Conservation (phyloP, 1,140 invertebrate genomes). For the Drosophila parabipectinata region DNA sequence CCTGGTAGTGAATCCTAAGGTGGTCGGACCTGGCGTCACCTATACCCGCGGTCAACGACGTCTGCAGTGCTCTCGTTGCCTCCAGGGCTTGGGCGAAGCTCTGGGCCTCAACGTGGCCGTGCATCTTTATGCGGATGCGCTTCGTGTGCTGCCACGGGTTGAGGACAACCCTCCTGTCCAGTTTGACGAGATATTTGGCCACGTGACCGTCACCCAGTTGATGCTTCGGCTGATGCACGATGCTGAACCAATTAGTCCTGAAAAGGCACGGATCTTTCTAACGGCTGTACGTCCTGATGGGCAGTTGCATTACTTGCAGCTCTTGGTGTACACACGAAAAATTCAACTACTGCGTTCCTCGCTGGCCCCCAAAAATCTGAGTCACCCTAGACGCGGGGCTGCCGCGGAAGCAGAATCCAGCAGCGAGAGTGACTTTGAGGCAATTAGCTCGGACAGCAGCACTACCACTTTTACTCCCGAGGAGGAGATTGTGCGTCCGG, state of each 20-base stretch:
- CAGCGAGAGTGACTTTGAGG: slow-evolving; percentile 5
- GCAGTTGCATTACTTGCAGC: slow-evolving; percentile 37
- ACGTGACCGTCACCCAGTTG: slow-evolving; percentile 39
- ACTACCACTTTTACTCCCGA: neutral
- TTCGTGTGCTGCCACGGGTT: slow-evolving; percentile 12
- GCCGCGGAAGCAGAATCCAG: neutral
- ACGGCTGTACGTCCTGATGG: slow-evolving; percentile 52
- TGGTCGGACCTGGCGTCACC: slow-evolving; percentile 3
- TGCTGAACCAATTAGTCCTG: slow-evolving; percentile 10
- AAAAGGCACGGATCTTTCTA: slow-evolving; percentile 33
- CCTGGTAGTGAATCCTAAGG: slow-evolving; percentile 18
- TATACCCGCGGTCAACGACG: neutral
- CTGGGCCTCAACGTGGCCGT: slow-evolving; percentile 18
- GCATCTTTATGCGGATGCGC: slow-evolving; percentile 37
- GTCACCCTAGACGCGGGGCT: neutral
- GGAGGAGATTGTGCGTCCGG: neutral
- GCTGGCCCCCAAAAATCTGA: neutral
- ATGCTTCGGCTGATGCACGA: slow-evolving; percentile 51
- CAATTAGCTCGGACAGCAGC: neutral
- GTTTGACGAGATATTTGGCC: slow-evolving; percentile 31
- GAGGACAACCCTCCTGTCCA: neutral
- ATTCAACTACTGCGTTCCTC: slow-evolving; percentile 46
- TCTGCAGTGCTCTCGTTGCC: slow-evolving; percentile 40
- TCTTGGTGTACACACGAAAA: slow-evolving; percentile 18
- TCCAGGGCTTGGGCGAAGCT: slow-evolving; percentile 29